Evolutionary conservation across 2,113 vertebrate species (phyloP), one percentile per base, ranked within the genome.

Genomic region (Bubo scandiacus): DNA sequence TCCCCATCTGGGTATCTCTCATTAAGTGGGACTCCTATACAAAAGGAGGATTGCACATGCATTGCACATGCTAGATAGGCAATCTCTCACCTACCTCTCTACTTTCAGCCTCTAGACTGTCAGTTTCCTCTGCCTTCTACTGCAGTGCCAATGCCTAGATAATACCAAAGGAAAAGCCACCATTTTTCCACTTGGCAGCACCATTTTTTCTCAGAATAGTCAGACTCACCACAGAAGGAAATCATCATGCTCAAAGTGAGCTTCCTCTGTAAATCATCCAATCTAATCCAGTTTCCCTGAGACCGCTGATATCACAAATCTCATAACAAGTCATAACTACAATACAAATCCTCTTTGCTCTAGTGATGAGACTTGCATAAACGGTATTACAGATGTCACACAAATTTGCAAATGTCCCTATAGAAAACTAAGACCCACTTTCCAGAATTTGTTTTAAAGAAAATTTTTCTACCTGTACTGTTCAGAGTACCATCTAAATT

Each of bases 321-420:
- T 93, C 4, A 0, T 91, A 95, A 94, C 87, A 92, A 93, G 70
- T 93, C 84, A 61, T 66, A 91, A 91, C 87, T 90, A 91, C 90
- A 96, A 75, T 23, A 96, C 16, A 96, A 96, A 96, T 96, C 90
- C 87, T 93, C 95, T 96, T 96, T 88, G 87, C 94, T 91, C 58
- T 45, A 81, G 84, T 78, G 90, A 95, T 94, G 49, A 90, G 61
- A 79, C 73, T 90, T 91, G 70, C 78, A 87, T 87, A 71, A 94
- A 95, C 1, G 0, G 23, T 59, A 84, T 65, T 95, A 91, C 38
- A 82, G 78, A 95, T 97, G 87, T 87, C 89, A 91, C 57, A 94
- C 0, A 0, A 90, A 90, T 90, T 72, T 96, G 61, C 55, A 93
- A 52, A 73, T 25, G 30, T 94, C 92, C 73, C 87, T n/a, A 92